Conservation (phyloP, 1,140 invertebrate genomes). For the Diorhabda carinulata region DNA sequence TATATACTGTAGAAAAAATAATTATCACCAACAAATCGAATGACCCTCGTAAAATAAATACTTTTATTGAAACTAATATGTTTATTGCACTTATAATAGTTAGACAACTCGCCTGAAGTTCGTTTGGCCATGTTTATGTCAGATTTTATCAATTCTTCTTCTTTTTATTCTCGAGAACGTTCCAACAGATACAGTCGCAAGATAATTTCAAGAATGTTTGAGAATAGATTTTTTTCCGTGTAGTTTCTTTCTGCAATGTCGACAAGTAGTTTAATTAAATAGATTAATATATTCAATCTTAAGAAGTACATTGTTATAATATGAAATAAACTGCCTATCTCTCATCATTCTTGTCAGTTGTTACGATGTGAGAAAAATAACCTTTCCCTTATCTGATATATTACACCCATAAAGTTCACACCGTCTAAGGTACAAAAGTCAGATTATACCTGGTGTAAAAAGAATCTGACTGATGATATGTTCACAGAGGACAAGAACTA, state of each 20-base stretch:
- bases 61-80: not conserved
- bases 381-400: too few species aligned
- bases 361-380: too few species aligned
- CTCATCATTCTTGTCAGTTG: too few species aligned
- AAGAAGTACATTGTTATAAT: too few species aligned
- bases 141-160: slow-evolving; percentile 9
- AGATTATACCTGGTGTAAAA: slow-evolving; percentile 3
- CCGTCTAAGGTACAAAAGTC: slow-evolving; percentile 9
- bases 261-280: slow-evolving; percentile 4
- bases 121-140: slow-evolving; percentile 1
- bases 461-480: slow-evolving; percentile 22
- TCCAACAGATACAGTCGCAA: slow-evolving; percentile 5
- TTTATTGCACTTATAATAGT: slow-evolving; percentile 5
- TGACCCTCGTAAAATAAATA: not conserved
- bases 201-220: slow-evolving; percentile 6
- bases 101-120: not conserved
- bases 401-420: slow-evolving; percentile 2
- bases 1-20: too few species aligned
- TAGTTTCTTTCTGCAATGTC: slow-evolving; percentile 6
- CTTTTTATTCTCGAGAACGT: slow-evolving; percentile 2
- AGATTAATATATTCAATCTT: not conserved
- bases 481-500: slow-evolving; percentile 24
- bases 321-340: too few species aligned
- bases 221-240: slow-evolving; percentile 1
- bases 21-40: too few species aligned